Base-by-base conservation (phyloP, 2,888 invertebrate species). In the Zaprionus bogoriensis region DNA sequence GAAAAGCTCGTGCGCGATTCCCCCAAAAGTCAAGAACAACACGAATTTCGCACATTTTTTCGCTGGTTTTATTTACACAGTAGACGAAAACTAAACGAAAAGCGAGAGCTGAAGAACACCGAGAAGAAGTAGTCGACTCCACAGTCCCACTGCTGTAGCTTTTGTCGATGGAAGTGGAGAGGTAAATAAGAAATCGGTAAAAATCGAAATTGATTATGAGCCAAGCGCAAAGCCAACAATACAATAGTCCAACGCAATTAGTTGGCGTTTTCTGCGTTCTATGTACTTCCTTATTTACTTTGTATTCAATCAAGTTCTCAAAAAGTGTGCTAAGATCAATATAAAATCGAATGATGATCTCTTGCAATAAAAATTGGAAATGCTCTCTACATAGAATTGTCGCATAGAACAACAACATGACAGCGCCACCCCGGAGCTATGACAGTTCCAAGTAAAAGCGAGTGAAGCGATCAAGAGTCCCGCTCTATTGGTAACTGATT, bases 11-110 rank as follows among this genome's bases (percentile, higher is more conserved):
- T 42, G 48, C 41, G 62, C 48, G 58, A 50, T 64, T 77, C 74
- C 61, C 65, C 30, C 20, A 69, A 62, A 70, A 59, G 17, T 65
- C 58, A 66, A 66, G 65, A 78, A 66, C 67, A 65, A 61, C 70
- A 67, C 71, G 65, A 78, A 65, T 45, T 64, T 77, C 67, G 61
- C 69, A 64, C 64, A 68, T 64, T 53, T 75, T 54, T 57, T 51
- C 19, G 12, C 14, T 38, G 38, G 46, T 38, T 51, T 67, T 61
- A 39, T 72, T 59, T 63, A 48, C 72, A 57, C 45, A 60, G 10
- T 2, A 27, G 9, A 27, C 27, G 48, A 9, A 30, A 47, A 61
- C 57, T 45, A 57, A 53, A 27, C 28, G 62, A 58, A 57, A 38
- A 42, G 17, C 22, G 46, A 64, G 12, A 64, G 12, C 7, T n/a